Percentiles rank a stretch among this genome's conserved stretches.
These are phyloP conservation scores for Parazoanthus swiftii DNA, from an alignment of 92 coral and sea anemone species.

Conservation along the genomic window DNA sequence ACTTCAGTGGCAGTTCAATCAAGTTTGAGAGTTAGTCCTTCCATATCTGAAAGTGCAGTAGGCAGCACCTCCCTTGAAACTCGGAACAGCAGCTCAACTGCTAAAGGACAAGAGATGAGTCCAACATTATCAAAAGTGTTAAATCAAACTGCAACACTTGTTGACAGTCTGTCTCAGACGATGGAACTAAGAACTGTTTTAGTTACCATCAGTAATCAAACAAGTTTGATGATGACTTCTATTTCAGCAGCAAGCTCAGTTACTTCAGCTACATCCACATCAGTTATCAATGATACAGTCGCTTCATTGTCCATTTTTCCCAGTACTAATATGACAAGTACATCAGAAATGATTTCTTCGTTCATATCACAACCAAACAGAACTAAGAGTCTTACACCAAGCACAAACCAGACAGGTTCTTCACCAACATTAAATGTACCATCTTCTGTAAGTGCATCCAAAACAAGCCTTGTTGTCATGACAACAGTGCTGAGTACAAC, in stretches of 20 bases:
- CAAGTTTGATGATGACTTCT: background rate
- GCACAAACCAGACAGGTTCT: conserved; percentile 1
- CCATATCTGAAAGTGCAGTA: background rate
- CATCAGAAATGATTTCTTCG: background rate
- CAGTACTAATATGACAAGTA: conserved; percentile 5
- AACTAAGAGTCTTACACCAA: conserved; percentile 11
- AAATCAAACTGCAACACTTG: conserved; percentile 2
- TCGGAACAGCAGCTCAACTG: background rate
- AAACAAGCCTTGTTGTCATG: background rate
- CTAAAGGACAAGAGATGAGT: background rate
- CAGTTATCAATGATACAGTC: background rate
- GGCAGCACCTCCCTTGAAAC: background rate
- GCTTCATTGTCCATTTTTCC: background rate
- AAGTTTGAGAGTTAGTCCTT: background rate
- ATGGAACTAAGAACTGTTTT: background rate
- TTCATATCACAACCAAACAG: conserved; percentile 15
- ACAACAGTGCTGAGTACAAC: conserved; percentile 20
- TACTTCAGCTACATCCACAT: background rate
- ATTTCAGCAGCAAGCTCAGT: background rate
- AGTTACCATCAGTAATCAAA: background rate
- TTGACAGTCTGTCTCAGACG: background rate
- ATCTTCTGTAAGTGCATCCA: background rate
- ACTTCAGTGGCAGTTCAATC: conserved; percentile 7
- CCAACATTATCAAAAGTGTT: background rate
- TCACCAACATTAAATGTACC: background rate